Evolutionary conservation across 2,113 vertebrate genomes (phyloP), one percentile per base, ranked within the genome.

Genomic region (Piprites chloris): DNA sequence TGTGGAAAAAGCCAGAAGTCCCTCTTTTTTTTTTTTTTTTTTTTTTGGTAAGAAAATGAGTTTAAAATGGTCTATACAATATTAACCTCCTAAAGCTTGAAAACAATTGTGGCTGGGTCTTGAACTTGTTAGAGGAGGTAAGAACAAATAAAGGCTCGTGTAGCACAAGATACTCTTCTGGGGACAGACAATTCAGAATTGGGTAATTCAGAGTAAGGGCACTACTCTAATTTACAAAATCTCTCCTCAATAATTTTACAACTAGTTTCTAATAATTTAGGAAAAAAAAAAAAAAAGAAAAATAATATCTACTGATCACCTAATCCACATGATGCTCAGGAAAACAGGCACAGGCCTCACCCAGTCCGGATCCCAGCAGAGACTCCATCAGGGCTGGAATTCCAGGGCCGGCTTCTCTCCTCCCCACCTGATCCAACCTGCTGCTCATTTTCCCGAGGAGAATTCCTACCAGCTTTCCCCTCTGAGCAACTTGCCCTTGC

Each of bases 1-100:
- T 96, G 96, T 80, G 90, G 92, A 95, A 98, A 97, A 96, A 94
- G 87, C 76, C 91, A 83, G 58, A 71, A 97, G 44, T 50, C 8
- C 4, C 11, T 63, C 52, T 26, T 91, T 74, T 88, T 21, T 16
- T 37, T 69, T 62, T 73, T 56, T 91, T 86, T 94, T 24, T 41
- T 39, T 71, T 55, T 44, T 44, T 44, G 3, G 65, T 75, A 89
- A 89, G 91, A 80, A 96, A 89, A 84, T 0, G 8, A 73, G 32
- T 85, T 91, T 73, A 11, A 90, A 92, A 81, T 12, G 26, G 47
- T 52, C 52, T 50, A 7, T 14, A 39, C 15, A 74, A 35, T 26
- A 73, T 84, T 46, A 86, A 91, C 56, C 47, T 82, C n/a, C 89
- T 50, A 39, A 85, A 86, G 82, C 66, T 47, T 27, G 59, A 53